Conservation (phyloP, 2,888 invertebrate genomes). For the Brassicogethes aeneus region DNA sequence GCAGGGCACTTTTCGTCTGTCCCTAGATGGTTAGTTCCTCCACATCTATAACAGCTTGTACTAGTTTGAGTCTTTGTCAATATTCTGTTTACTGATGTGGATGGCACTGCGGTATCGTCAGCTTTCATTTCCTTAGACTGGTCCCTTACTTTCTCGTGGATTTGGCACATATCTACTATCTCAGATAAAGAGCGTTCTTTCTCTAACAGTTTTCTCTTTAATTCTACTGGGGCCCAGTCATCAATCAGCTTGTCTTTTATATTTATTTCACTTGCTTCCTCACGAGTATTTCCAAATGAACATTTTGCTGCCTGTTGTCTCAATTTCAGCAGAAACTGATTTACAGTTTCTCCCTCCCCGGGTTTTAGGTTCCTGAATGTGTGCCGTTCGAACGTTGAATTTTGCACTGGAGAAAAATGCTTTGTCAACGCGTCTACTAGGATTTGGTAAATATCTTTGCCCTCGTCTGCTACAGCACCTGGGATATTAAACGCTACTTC, state of each 20-base stretch:
- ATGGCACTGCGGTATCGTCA: too few species aligned
- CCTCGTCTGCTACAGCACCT: slow-evolving; percentile 12
- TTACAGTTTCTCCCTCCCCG: slow-evolving; percentile 21
- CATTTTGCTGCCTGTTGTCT: slow-evolving; percentile 25
- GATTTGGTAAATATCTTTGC: slow-evolving; percentile 15
- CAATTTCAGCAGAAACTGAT: slow-evolving; percentile 21
- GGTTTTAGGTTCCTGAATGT: slow-evolving; percentile 18
- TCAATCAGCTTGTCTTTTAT: slow-evolving; percentile 21
- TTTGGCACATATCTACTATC: slow-evolving; percentile 11
- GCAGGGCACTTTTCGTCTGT: slow-evolving; percentile 5
- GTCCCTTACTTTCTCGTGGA: too few species aligned
- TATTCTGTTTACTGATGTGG: too few species aligned
- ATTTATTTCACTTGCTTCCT: slow-evolving; percentile 14
- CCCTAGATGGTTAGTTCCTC: slow-evolving; percentile 3
- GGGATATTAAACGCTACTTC: too few species aligned
- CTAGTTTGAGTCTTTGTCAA: too few species aligned
- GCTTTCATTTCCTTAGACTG: too few species aligned
- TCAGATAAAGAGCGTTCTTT: slow-evolving; percentile 13
- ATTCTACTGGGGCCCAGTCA: slow-evolving; percentile 16
- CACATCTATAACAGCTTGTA: slow-evolving; percentile 8
- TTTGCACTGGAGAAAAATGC: too few species aligned
- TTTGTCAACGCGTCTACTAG: slow-evolving; percentile 14
- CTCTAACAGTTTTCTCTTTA: slow-evolving; percentile 19
- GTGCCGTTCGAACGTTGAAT: too few species aligned
- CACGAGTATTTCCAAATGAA: slow-evolving; percentile 17